Conservation (phyloP, 2,113 vertebrate species). For the Mesoclemmys tuberculata region DNA sequence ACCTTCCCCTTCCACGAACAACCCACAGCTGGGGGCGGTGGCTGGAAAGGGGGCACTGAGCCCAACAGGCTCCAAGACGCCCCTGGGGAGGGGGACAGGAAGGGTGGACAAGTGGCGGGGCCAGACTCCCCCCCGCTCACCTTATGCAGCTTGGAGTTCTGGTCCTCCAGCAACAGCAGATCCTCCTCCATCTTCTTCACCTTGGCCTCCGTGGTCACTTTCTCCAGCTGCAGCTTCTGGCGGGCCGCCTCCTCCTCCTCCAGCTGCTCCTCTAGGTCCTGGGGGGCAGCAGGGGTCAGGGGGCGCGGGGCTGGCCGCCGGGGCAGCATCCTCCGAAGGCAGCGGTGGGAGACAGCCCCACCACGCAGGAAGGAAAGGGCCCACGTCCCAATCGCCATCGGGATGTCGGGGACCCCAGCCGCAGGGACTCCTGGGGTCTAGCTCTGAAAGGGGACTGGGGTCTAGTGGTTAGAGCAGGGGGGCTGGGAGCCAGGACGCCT, state of each 20-base stretch:
- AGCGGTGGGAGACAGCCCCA: too few species aligned
- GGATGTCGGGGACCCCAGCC: too few species aligned
- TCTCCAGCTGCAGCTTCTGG: constrained; percentile 92
- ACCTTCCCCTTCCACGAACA: neutral
- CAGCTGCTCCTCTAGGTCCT: constrained; percentile 91
- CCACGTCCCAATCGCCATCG: too few species aligned
- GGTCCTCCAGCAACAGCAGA: constrained; percentile 82
- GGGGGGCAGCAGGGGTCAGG: neutral
- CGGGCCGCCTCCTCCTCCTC: constrained; percentile 90
- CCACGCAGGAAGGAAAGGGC: too few species aligned
- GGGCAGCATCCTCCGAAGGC: too few species aligned
- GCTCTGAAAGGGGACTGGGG: too few species aligned
- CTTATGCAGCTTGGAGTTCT: constrained; percentile 87
- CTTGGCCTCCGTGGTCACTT: constrained; percentile 88
- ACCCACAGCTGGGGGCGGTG: neutral
- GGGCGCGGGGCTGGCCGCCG: neutral
- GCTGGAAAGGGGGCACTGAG: neutral
- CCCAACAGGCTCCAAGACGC: too few species aligned
- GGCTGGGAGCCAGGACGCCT: too few species aligned
- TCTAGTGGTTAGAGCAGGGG: too few species aligned
- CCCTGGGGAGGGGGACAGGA: too few species aligned
- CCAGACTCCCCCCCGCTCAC: constrained; percentile 47
- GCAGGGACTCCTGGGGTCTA: too few species aligned
- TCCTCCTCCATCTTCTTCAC: constrained; percentile 88
- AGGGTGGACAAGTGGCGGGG: too few species aligned